Conservation (phyloP, 1,140 invertebrate genomes). For the Ooceraea biroi region DNA sequence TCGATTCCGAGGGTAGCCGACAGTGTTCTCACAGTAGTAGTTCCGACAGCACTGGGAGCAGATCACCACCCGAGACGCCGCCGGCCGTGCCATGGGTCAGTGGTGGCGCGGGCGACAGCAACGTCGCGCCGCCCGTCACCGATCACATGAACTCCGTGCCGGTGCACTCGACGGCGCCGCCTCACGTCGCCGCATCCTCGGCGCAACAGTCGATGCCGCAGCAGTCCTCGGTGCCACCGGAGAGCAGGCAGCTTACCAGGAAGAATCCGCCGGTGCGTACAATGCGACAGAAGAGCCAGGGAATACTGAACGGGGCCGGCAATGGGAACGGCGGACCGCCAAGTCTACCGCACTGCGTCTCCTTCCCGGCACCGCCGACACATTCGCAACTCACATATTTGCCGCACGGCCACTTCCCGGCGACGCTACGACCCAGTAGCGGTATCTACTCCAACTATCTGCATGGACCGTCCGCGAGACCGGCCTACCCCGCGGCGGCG, state of each 20-base stretch:
- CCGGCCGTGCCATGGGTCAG: conserved; percentile 83
- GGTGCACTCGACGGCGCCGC: conserved; percentile 80
- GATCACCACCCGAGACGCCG: conserved; percentile 88
- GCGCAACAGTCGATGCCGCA: conserved; percentile 68
- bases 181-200: conserved; percentile 62
- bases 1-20: conserved; percentile 85
- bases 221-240: conserved; percentile 67
- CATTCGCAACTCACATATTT: conserved; percentile 83
- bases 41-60: conserved; percentile 87
- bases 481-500: conserved; percentile 81
- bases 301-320: conserved; percentile 81
- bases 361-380: conserved; percentile 80
- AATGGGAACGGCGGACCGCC: conserved; percentile 77
- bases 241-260: conserved; percentile 78
- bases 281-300: conserved; percentile 83
- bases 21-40: conserved; percentile 88
- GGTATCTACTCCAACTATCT: conserved; percentile 85
- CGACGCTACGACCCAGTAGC: conserved; percentile 81
- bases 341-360: conserved; percentile 73
- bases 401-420: conserved; percentile 83
- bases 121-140: conserved; percentile 66
- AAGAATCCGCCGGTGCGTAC: conserved; percentile 79
- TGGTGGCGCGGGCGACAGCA: conserved; percentile 59
- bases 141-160: conserved; percentile 82
- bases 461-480: conserved; percentile 83